A percentile compares a stretch with the other conserved stretches of the same genome.
Conservation (phyloP, 2,888 invertebrate genomes). For the Cryptops parisi region DNA sequence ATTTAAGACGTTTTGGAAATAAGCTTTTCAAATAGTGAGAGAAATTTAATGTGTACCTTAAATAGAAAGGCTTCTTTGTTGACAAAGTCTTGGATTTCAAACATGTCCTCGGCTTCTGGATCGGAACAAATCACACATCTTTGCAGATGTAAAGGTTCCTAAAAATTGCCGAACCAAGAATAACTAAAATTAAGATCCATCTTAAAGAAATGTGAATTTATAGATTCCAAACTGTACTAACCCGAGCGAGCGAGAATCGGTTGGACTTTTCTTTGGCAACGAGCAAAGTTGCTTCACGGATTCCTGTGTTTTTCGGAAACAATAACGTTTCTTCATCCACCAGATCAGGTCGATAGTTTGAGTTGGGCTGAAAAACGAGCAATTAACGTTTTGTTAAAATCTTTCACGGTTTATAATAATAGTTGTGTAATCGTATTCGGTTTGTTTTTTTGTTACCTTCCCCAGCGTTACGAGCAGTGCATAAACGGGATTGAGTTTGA, state of each 20-base stretch:
- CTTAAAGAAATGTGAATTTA: not conserved
- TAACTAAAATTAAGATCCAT: too few relatives aligned
- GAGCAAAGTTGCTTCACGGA: constrained; percentile 73
- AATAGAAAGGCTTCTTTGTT: constrained; percentile 87
- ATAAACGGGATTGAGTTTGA: constrained; percentile 73
- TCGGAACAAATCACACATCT: constrained; percentile 82
- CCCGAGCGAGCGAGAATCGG: constrained; percentile 63
- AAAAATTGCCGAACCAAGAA: constrained; percentile 20
- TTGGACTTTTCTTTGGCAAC: constrained; percentile 81
- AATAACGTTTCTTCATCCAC: constrained; percentile 36
- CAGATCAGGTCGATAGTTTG: constrained; percentile 48
- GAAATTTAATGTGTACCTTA: constrained; percentile 63
- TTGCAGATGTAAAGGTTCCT: constrained; percentile 79
- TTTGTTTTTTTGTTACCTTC: constrained; percentile 58
- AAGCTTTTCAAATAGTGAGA: too few relatives aligned
- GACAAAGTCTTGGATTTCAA: constrained; percentile 84
- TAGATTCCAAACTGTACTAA: constrained; percentile 27
- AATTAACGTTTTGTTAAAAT: not conserved
- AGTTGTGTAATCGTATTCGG: constrained; percentile 1
- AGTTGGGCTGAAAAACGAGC: constrained; percentile 50
- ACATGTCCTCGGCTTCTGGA: constrained; percentile 81
- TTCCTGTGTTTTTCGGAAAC: constrained; percentile 37
- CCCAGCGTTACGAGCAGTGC: constrained; percentile 82
- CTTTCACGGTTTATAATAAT: too few relatives aligned
- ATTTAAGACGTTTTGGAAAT: too few relatives aligned